Percentiles rank a stretch among this genome's conserved stretches.
Evolutionary conservation across 2,888 invertebrate species (phyloP).

Genomic region (Nomada hirtipes): DNA sequence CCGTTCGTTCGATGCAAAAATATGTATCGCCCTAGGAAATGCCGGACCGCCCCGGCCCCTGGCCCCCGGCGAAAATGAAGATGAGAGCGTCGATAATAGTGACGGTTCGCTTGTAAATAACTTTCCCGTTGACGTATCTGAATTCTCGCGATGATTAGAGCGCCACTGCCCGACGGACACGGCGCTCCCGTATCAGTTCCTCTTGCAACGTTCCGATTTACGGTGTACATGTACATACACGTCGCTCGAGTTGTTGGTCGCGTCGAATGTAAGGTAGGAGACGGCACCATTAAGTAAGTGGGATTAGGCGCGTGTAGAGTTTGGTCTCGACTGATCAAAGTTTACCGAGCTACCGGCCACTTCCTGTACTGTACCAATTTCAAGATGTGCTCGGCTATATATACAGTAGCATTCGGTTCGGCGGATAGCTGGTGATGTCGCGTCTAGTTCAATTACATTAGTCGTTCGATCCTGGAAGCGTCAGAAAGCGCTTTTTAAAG

Average conservation of each 20-base stretch:
- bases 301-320: slow-evolving; percentile 64
- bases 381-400: slow-evolving; percentile 35
- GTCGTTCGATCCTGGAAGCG: slow-evolving; percentile 7
- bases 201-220: slow-evolving; percentile 4
- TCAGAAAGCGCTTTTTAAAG: not conserved
- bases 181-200: not conserved
- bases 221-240: not conserved
- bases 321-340: slow-evolving; percentile 68
- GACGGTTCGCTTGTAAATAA: not conserved
- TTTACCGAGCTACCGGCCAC: slow-evolving; percentile 62
- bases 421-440: slow-evolving; percentile 7
- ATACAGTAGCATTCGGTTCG: slow-evolving; percentile 32
- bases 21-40: not conserved
- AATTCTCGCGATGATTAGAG: not conserved
- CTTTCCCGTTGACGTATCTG: not conserved
- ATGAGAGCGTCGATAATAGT: not conserved
- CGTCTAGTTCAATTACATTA: slow-evolving; percentile 53
- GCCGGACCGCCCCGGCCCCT: not conserved
- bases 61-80: not conserved
- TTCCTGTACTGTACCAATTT: slow-evolving; percentile 42
- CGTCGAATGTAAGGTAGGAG: slow-evolving; percentile 32
- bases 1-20: not conserved
- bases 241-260: slow-evolving; percentile 5
- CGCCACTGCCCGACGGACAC: not conserved
- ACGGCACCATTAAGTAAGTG: slow-evolving; percentile 62